Conservation (phyloP, 2,797 vertebrate species). For the Bufotes viridis region DNA sequence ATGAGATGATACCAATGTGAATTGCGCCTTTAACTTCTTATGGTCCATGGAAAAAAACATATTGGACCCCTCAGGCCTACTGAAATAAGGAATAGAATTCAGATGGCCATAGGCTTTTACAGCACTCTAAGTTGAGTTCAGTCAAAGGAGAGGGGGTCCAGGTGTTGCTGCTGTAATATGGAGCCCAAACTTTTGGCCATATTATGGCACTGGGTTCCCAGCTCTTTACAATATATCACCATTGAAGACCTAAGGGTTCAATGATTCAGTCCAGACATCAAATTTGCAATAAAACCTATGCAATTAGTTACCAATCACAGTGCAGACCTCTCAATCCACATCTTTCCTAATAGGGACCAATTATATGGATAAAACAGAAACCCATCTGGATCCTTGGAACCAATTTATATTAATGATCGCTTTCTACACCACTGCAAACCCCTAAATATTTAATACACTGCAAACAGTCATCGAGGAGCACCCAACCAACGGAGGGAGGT, state of each 20-base stretch:
- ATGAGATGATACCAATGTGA: background rate
- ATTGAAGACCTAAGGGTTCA: too few species aligned
- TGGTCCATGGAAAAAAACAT: too few species aligned
- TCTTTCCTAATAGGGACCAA: constrained; percentile 30
- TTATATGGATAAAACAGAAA: constrained; percentile 57
- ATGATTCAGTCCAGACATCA: constrained; percentile 25
- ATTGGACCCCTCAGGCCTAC: too few species aligned
- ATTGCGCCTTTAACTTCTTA: too few species aligned
- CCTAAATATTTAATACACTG: constrained; percentile 69
- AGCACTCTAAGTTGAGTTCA: too few species aligned
- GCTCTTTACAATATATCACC: background rate
- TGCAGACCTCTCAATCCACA: constrained; percentile 52
- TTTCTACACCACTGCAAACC: constrained; percentile 70
- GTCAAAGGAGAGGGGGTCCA: background rate
- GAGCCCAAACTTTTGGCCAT: background rate
- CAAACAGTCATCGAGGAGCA: constrained; percentile 62
- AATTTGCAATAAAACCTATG: constrained; percentile 38
- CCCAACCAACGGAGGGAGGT: constrained; percentile 47
- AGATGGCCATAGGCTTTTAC: too few species aligned
- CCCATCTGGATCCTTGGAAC: constrained; percentile 65
- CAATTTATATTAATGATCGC: constrained; percentile 66
- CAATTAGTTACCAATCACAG: constrained; percentile 60
- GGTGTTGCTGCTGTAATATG: background rate
- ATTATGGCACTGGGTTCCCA: background rate
- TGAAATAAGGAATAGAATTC: too few species aligned